phyloP scores from a whole-genome alignment of 2,113 vertebrate genomes.

The Lamprologus callipterus region DNA sequence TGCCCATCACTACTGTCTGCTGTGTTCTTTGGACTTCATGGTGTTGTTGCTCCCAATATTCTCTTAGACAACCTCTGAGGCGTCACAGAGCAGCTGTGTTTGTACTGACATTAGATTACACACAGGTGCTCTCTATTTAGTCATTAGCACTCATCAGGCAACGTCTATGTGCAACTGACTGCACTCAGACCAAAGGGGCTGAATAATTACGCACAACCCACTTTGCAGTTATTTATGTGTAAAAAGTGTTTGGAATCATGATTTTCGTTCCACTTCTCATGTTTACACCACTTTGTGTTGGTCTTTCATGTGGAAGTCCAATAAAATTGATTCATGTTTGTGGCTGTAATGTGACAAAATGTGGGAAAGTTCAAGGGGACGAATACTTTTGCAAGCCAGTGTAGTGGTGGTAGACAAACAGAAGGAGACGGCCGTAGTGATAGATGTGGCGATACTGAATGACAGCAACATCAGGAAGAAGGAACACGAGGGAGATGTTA shows the following conservation, averaged over 20 bases:
- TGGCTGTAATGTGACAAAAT: not conserved
- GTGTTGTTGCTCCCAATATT: not conserved
- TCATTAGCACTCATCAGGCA: not conserved
- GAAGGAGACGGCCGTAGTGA: not conserved
- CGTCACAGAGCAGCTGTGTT: fast-evolving
- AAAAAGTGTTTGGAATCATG: fast-evolving
- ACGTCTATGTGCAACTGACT: fast-evolving
- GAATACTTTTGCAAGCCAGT: fast-evolving
- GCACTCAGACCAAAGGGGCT: not conserved
- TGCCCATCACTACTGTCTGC: no score
- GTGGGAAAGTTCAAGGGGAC: not conserved
- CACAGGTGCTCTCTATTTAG: fast-evolving
- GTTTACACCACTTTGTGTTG: fast-evolving
- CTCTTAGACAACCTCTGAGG: not conserved
- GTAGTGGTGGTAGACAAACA: not conserved
- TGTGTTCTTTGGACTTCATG: not conserved
- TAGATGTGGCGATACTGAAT: not conserved
- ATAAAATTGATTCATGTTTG: fast-evolving
- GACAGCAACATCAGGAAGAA: not conserved
- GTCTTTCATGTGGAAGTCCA: fast-evolving
- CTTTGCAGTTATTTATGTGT: not conserved
- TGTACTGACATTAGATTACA: fast-evolving
- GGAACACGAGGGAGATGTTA: not conserved
- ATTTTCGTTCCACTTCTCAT: fast-evolving
- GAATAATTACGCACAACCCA: fast-evolving